Evolutionary conservation across 2,888 invertebrate genomes (phyloP).

Genomic region (Aphidoletes aphidimyza): DNA sequence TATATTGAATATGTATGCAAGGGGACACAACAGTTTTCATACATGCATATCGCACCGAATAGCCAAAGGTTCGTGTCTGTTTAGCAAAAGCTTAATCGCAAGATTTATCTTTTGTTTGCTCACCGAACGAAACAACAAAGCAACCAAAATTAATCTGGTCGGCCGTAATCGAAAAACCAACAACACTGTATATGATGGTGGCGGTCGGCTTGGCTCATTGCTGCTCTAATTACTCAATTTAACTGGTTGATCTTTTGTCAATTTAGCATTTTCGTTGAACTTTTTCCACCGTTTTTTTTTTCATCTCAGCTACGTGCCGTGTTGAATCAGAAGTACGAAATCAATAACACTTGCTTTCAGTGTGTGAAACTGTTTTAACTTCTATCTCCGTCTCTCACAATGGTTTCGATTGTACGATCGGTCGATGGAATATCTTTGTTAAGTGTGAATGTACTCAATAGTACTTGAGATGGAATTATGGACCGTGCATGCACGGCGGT

Average conservation of each 20-base stretch:
- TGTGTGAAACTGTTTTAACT: neutral
- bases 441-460: neutral
- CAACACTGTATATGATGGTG: conserved; percentile 3
- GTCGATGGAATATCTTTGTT: too few species aligned
- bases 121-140: too few species aligned
- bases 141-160: neutral
- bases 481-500: neutral
- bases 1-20: neutral
- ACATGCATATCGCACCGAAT: neutral
- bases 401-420: too few species aligned
- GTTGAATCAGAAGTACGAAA: too few species aligned
- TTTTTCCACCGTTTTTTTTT: neutral
- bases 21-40: too few species aligned
- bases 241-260: conserved; percentile 36
- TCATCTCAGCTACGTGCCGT: neutral
- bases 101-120: neutral
- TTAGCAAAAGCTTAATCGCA: neutral
- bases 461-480: conserved; percentile 25
- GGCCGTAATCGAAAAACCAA: neutral
- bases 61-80: neutral
- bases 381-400: neutral
- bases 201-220: neutral
- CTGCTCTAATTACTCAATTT: conserved; percentile 14
- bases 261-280: conserved; percentile 29
- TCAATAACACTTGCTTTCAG: neutral